phyloP scores from a whole-genome alignment of 2,888 invertebrate species.

The Dysmachus trigonus region DNA sequence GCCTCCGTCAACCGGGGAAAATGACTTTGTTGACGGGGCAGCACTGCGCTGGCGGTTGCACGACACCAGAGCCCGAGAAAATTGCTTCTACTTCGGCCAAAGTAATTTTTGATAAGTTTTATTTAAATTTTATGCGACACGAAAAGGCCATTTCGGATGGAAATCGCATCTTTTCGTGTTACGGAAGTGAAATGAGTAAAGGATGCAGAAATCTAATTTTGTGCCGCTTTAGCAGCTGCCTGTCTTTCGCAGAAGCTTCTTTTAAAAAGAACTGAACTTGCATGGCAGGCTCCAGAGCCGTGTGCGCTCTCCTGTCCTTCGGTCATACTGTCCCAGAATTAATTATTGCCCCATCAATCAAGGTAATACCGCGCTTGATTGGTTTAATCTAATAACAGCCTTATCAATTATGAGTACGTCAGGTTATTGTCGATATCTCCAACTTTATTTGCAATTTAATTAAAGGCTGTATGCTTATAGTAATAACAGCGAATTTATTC shows the following conservation, averaged over 20 bases:
- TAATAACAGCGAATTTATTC: background rate
- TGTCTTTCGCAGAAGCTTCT: background rate
- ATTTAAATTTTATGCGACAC: background rate
- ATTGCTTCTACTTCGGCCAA: slow-evolving; percentile 23
- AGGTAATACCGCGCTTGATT: slow-evolving; percentile 5
- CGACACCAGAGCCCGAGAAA: slow-evolving; percentile 18
- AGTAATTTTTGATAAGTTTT: slow-evolving; percentile 33
- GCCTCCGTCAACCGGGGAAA: background rate
- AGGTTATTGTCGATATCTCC: background rate
- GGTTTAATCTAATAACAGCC: background rate
- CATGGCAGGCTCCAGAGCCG: background rate
- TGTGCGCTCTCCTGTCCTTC: background rate
- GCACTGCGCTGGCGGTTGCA: slow-evolving; percentile 19
- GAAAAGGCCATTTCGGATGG: background rate
- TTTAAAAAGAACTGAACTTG: background rate
- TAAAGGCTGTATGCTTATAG: background rate
- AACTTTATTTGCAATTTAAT: background rate
- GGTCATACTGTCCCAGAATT: background rate
- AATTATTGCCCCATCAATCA: slow-evolving; percentile 25
- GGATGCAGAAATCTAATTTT: background rate
- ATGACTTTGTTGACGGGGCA: slow-evolving; percentile 25
- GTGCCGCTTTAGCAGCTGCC: background rate
- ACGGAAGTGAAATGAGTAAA: background rate
- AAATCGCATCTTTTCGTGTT: background rate
- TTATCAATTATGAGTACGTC: slow-evolving; percentile 19